phyloP scores from a whole-genome alignment of 2,888 invertebrate species.

The Sesia apiformis region DNA sequence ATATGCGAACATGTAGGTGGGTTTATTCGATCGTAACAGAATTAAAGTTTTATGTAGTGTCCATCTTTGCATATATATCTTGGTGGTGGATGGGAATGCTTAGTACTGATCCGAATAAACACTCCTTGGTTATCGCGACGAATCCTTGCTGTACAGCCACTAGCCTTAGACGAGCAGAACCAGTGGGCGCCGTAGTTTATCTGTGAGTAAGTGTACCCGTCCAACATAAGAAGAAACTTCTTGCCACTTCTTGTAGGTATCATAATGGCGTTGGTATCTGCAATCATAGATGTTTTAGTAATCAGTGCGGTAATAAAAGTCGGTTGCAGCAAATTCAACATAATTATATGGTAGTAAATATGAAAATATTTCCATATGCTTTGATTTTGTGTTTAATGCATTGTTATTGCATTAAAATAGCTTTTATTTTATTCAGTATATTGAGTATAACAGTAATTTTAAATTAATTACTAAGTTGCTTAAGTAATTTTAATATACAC shows the following conservation, averaged over 20 bases:
- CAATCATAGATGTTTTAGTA: constrained; percentile 1
- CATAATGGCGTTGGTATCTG: constrained; percentile 14
- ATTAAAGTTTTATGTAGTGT: constrained; percentile 2
- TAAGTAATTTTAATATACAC: constrained; percentile 11
- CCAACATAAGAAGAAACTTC: constrained; percentile 28
- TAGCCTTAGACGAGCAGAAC: constrained; percentile 31
- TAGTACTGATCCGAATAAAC: constrained; percentile 13
- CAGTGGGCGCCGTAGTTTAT: constrained; percentile 25
- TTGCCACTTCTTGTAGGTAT: constrained; percentile 29
- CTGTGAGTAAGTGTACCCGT: constrained; percentile 32
- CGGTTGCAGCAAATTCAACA: too few relatives aligned
- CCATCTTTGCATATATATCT: constrained; percentile 2
- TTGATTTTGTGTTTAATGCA: too few relatives aligned
- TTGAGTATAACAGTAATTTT: too few relatives aligned
- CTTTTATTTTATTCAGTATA: too few relatives aligned
- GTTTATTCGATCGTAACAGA: neutral
- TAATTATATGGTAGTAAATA: too few relatives aligned
- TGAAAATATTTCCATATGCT: too few relatives aligned
- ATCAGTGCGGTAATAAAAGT: too few relatives aligned
- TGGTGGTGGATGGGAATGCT: constrained; percentile 13
- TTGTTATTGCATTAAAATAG: too few relatives aligned
- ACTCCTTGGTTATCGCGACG: constrained; percentile 10
- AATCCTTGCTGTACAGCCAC: constrained; percentile 22
- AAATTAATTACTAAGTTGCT: too few relatives aligned
- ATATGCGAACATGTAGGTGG: too few relatives aligned